Percentiles rank a stretch among this genome's conserved stretches.
These are phyloP conservation scores for Malthinus flaveolus DNA, from an alignment of 2,888 invertebrate species.

Conservation along the genomic window DNA sequence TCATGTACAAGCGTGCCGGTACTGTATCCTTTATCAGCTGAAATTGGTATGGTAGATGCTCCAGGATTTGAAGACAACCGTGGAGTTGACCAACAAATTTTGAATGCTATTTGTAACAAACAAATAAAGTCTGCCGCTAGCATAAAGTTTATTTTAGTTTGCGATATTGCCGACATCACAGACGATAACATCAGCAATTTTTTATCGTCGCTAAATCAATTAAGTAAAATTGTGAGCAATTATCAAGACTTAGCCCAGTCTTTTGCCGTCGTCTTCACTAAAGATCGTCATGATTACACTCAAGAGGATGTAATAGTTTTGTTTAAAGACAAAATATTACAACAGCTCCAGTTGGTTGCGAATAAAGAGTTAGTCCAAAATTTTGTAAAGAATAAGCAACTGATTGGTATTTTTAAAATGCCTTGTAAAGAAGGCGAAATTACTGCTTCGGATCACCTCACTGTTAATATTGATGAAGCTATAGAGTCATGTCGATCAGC, in stretches of 20 bases:
- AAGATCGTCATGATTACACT: not conserved
- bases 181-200: not conserved
- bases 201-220: not conserved
- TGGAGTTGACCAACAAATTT: not conserved
- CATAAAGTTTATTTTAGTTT: conserved; percentile 2
- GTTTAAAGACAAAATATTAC: not conserved
- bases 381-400: not conserved
- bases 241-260: not conserved
- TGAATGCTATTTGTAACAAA: not conserved
- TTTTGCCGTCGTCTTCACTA: not conserved
- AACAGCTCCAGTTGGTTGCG: not conserved
- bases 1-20: not conserved
- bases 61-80: conserved; percentile 4
- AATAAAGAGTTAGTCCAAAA: not conserved
- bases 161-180: not conserved
- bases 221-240: not conserved
- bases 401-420: conserved; percentile 1
- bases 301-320: not conserved
- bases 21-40: not conserved
- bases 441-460: not conserved
- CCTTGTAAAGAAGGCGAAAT: not conserved
- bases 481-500: not conserved
- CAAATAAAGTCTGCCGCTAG: not conserved
- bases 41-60: not conserved
- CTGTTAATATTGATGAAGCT: conserved; percentile 4